Base-by-base conservation (phyloP, 2,113 vertebrate species). In the Pardalotus punctatus region DNA sequence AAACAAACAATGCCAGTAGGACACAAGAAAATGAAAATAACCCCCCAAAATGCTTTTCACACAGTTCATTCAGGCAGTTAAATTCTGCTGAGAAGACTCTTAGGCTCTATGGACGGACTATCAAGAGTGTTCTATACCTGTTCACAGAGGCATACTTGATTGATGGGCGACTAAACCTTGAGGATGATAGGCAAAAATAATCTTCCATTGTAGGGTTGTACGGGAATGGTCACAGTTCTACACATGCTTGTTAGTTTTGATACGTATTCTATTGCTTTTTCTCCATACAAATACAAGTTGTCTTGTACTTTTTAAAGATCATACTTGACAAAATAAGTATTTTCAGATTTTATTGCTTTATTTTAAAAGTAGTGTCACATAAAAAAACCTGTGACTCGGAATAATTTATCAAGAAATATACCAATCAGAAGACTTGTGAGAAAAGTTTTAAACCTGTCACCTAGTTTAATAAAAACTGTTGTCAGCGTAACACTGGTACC, bases 401-500 rank as follows among this genome's bases (percentile, higher is more conserved):
- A 76, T 31, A 72, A 51, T 24, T 38, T 36, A 51, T 9, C 36
- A 14, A 62, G 82, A 71, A 89, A 50, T 0, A 21, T 9, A 36
- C 11, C 10, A 10, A 62, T 22, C 21, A 5, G 43, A 36, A 53
- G 5, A 28, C 22, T 28, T 3, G 7, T 4, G 11, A 43, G 9
- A 22, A 8, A 16, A 65, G 8, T 24, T 54, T 25, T n/a, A 0
- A 4, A 33, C 15, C 11, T 67, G 48, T 4, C 35, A 66, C 4
- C 47, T 13, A 5, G 11, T 57, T 66, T 33, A 57, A 61, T 9
- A 23, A 12, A 45, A 42, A 5, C 6, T 28, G 20, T 18, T 15
- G 31, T 21, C 29, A 6, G n/a, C 5, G 0, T 23, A 12, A 10
- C 18, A 3, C 0, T 0, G 38, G 27, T 12, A 8, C 6, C 24